Base-by-base conservation (phyloP, 2,888 invertebrate genomes). In the Mayetiola destructor region DNA sequence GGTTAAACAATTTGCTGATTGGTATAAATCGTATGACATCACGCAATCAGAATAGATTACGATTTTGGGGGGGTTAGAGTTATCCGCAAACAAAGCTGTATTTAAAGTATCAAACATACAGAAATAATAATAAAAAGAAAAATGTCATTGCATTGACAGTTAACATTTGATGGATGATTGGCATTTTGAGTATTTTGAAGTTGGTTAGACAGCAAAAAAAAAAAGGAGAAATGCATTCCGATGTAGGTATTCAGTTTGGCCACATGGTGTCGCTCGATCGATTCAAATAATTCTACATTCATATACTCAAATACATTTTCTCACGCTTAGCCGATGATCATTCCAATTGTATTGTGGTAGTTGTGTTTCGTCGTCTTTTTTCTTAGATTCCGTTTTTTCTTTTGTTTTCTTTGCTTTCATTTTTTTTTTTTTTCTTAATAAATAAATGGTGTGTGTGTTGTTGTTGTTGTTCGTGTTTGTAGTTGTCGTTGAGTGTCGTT, bases 21-120 rank as follows among this genome's bases (percentile, higher is more conserved):
- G 75, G 60, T 90, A 88, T 86, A 81, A 80, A 65, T 69, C 76
- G 48, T 83, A 76, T 71, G 82, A 85, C 64, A 77, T 71, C 61
- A 75, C 77, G 57, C 62, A 65, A 65, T 59, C 58, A 16, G 58
- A 56, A 59, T 56, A 59, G 57, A 53, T 37, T 30, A 57, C 40
- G 16, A 61, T 56, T n/a, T n/a, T n/a, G n/a, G n/a, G n/a, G n/a
- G n/a, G n/a, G n/a, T n/a, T n/a, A n/a, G 4, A 39, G 4, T 39
- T 39, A 39, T 9, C 20, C 6, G 14, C 23, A 27, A n/a, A n/a
- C n/a, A 48, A 23, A 27, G 6, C 27, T 27, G 5, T 48, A 3
- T 14, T 14, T 48, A 27, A 6, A 48, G n/a, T 6, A 40, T 21
- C 3, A 27, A 48, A 14, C 23, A 48, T 27, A 16, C 27, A n/a